Evolutionary conservation across 2,888 invertebrate species (phyloP), one percentile per base, ranked within the genome.

Genomic region (Mallateleia sp.): DNA sequence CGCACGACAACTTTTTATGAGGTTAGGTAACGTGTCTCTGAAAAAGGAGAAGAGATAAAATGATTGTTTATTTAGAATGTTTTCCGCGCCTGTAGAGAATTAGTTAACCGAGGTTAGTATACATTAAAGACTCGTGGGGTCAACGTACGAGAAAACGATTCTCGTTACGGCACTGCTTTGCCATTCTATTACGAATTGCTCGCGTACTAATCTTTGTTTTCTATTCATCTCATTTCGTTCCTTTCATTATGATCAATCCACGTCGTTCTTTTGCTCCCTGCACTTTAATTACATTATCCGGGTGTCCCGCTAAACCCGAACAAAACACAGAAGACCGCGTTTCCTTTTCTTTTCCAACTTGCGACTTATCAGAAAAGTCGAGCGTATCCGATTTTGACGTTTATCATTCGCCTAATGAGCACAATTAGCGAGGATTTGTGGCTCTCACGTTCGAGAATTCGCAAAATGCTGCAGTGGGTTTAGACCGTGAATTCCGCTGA

Each of bases 131-230:
- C 90, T 87, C 88, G 89, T 86, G 86, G 87, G 94, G 94, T 94
- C 94, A 94, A 94, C 91, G 94, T 91, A 92, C 94, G 93, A 91
- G 92, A 94, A 94, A 94, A 92, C 92, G 92, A 91, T 92, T 93
- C 92, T 92, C 91, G 92, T 91, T 93, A 91, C 92, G 88, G 90
- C 90, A 91, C 92, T 91, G 90, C 87, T 89, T 91, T 91, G 91
- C 91, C 80, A 89, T 87, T 89, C 92, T 93, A 93, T 93, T 93
- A 92, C 90, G 89, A 91, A 87, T 90, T 89, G 90, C 90, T 90
- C 87, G 84, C 90, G 91, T 58, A 84, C 88, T 91, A 88, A 90
- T 90, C 88, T 77, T 87, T 80, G 69, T 81, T 60, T 83, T 80
- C 71, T 62, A 62, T 69, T 77, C 60, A 79, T 69, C 74, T 47